Conservation (phyloP, 1,140 invertebrate genomes). For the Drosophila azteca region DNA sequence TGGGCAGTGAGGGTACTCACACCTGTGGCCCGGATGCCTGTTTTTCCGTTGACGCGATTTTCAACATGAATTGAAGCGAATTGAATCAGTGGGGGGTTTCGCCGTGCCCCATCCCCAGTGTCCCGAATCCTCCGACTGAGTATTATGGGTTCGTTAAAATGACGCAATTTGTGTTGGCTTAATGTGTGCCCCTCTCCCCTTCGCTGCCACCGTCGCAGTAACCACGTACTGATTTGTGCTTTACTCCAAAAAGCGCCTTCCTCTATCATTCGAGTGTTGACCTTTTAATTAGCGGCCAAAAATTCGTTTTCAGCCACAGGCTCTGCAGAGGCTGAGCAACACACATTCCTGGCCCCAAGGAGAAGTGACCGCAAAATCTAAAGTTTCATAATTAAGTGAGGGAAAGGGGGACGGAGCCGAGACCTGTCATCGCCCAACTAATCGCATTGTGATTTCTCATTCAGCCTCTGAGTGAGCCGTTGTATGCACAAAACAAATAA, state of each 20-base stretch:
- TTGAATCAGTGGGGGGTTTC: slow-evolving; percentile 42
- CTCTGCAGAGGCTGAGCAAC: neutral
- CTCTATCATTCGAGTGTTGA: slow-evolving; percentile 17
- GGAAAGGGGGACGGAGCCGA: too few species aligned
- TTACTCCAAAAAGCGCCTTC: neutral
- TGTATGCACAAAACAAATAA: too few species aligned
- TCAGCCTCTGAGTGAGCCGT: too few species aligned
- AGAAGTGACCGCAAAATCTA: neutral
- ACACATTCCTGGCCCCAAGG: neutral
- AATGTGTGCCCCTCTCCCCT: neutral
- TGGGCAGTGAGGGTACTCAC: too few species aligned
- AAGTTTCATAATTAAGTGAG: neutral
- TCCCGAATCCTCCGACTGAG: neutral
- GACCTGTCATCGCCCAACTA: too few species aligned
- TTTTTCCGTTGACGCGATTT: slow-evolving; percentile 61
- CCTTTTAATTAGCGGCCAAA: slow-evolving; percentile 33
- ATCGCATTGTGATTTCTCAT: too few species aligned
- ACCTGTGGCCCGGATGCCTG: slow-evolving; percentile 10
- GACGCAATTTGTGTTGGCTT: slow-evolving; percentile 11
- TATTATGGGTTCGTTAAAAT: slow-evolving; percentile 7
- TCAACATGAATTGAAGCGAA: slow-evolving; percentile 64
- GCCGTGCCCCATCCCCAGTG: neutral
- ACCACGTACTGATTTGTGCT: too few species aligned
- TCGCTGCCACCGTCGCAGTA: too few species aligned
- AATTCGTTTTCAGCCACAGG: slow-evolving; percentile 3